Evolutionary conservation across 2,113 vertebrate genomes (phyloP).

Genomic region (Plectropomus leopardus): DNA sequence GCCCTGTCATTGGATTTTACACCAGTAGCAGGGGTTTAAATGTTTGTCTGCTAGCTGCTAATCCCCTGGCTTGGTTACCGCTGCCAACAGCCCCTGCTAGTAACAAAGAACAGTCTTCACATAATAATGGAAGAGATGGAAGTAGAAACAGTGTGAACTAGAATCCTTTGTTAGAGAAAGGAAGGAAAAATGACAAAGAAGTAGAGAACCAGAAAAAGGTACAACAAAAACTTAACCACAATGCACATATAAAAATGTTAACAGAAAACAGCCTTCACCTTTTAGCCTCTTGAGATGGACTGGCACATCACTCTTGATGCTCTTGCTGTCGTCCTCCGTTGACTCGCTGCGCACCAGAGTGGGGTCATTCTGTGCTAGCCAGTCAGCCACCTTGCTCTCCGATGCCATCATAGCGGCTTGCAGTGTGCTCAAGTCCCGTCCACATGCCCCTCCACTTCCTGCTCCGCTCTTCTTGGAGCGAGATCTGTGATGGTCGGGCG

Average conservation of each 20-base stretch:
- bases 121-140: background rate
- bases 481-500: constrained; percentile 90
- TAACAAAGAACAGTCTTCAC: constrained; percentile 19
- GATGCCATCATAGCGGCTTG: constrained; percentile 97
- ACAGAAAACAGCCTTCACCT: constrained; percentile 85
- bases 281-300: constrained; percentile 96
- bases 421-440: constrained; percentile 92
- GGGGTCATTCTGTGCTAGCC: constrained; percentile 98
- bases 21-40: constrained; percentile 20
- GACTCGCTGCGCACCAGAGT: constrained; percentile 92
- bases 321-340: constrained; percentile 96
- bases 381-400: constrained; percentile 98
- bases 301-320: constrained; percentile 97
- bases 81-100: constrained; percentile 7
- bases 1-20: constrained; percentile 27
- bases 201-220: background rate
- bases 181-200: background rate
- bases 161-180: background rate
- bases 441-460: constrained; percentile 71
- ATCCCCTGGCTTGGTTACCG: constrained; percentile 37
- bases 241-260: background rate
- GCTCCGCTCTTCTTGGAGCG: constrained; percentile 88
- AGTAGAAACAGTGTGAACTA: background rate
- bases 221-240: background rate
- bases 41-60: constrained; percentile 39